Percentiles rank a stretch among this genome's conserved stretches.
Conservation (phyloP, 2,888 invertebrate species). For the Macaria notata region DNA sequence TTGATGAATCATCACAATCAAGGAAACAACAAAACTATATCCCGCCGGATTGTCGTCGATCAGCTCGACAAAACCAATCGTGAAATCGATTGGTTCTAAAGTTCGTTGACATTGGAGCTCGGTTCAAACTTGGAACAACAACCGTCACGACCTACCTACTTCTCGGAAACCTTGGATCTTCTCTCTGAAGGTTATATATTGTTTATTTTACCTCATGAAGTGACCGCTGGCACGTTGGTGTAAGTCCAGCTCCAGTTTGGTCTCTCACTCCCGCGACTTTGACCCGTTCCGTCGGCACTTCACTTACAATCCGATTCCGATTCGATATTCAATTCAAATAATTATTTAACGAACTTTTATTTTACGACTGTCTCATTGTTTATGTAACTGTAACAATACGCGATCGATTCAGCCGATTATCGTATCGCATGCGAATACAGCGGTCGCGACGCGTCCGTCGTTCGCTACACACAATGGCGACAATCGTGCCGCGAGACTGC, state of each 20-base stretch:
- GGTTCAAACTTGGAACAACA: slow-evolving; percentile 9
- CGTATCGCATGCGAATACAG: slow-evolving; percentile 65
- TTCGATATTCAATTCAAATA: neutral
- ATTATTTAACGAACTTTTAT: slow-evolving; percentile 5
- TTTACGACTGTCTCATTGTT: slow-evolving; percentile 49
- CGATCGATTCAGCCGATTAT: slow-evolving; percentile 61
- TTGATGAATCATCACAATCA: slow-evolving; percentile 25
- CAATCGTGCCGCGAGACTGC: slow-evolving; percentile 78
- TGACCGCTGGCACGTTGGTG: slow-evolving; percentile 90
- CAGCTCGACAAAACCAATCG: slow-evolving; percentile 29
- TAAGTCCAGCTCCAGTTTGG: slow-evolving; percentile 89
- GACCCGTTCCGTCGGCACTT: slow-evolving; percentile 55
- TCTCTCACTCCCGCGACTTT: slow-evolving; percentile 60
- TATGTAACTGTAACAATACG: slow-evolving; percentile 50
- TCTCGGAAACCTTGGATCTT: slow-evolving; percentile 3
- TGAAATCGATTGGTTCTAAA: slow-evolving; percentile 35
- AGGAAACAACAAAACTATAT: slow-evolving; percentile 19
- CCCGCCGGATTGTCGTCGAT: slow-evolving; percentile 27
- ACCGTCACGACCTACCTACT: slow-evolving; percentile 1
- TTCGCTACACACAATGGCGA: slow-evolving; percentile 74
- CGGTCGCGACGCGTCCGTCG: slow-evolving; percentile 66
- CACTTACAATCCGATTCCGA: slow-evolving; percentile 40
- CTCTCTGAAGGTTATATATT: neutral
- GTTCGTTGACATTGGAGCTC: slow-evolving; percentile 34
- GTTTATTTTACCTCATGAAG: slow-evolving; percentile 84